Conservation (phyloP, 2,797 vertebrate genomes). For the Scarus forsteni region DNA sequence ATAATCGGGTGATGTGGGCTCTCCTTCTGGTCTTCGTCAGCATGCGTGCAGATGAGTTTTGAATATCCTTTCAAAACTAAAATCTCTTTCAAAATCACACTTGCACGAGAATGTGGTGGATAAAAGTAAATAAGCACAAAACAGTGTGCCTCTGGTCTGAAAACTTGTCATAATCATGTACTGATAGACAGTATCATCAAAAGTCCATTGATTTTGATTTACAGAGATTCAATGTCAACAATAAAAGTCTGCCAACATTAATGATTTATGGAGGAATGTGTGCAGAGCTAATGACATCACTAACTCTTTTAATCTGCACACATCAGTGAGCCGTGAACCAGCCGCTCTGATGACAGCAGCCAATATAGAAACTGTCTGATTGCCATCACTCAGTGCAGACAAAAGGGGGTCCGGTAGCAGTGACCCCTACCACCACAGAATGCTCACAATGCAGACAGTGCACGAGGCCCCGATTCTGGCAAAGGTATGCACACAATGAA, state of each 20-base stretch:
- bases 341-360: constrained; percentile 48
- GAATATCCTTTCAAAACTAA: too few relatives aligned
- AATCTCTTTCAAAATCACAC: too few relatives aligned
- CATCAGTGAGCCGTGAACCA: constrained; percentile 30
- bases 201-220: too few relatives aligned
- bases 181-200: too few relatives aligned
- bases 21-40: too few relatives aligned
- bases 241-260: not conserved
- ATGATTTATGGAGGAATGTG: constrained; percentile 14
- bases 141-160: too few relatives aligned
- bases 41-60: too few relatives aligned
- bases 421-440: constrained; percentile 43
- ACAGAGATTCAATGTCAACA: not conserved
- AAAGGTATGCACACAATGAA: constrained; percentile 55
- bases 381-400: constrained; percentile 51
- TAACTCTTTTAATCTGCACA: constrained; percentile 40
- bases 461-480: constrained; percentile 33
- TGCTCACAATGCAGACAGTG: constrained; percentile 57
- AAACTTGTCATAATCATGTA: too few relatives aligned
- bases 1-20: too few relatives aligned
- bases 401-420: constrained; percentile 20
- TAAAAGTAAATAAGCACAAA: too few relatives aligned
- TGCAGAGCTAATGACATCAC: constrained; percentile 44
- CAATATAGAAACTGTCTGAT: constrained; percentile 41
- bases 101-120: too few relatives aligned